Evolutionary conservation across 2,888 invertebrate species (phyloP).

Genomic region (Iphiclides podalirius): DNA sequence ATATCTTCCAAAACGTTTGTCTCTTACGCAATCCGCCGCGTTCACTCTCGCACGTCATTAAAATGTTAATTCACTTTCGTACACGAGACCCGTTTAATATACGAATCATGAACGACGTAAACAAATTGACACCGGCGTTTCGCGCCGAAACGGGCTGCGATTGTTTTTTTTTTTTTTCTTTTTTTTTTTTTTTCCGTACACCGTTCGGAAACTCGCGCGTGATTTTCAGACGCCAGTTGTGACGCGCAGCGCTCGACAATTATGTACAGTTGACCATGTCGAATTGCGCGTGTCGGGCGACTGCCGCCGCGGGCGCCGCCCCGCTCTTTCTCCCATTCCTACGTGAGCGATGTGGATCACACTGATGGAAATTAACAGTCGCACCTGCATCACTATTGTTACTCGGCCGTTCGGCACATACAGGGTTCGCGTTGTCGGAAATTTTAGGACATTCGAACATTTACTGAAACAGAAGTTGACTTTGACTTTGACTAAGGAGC

Average conservation of each 20-base stretch:
- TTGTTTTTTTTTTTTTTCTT: conserved; percentile 35
- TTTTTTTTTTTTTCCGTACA: too few relatives aligned
- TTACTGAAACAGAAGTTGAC: too few relatives aligned
- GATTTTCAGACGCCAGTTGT: conserved; percentile 39
- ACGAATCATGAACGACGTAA: conserved; percentile 30
- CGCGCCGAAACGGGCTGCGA: conserved; percentile 47
- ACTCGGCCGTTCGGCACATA: conserved; percentile 31
- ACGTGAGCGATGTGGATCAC: conserved; percentile 60
- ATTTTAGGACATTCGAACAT: too few relatives aligned
- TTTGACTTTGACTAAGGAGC: too few relatives aligned
- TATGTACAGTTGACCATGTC: conserved; percentile 75
- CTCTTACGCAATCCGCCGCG: conserved; percentile 69
- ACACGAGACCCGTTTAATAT: conserved; percentile 57
- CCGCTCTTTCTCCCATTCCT: conserved; percentile 77
- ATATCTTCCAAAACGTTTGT: too few relatives aligned
- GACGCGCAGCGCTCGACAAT: conserved; percentile 48
- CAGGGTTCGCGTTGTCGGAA: background rate
- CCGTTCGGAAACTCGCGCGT: conserved; percentile 41
- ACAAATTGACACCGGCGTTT: conserved; percentile 30
- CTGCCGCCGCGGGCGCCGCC: conserved; percentile 64
- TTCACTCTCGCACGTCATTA: conserved; percentile 66
- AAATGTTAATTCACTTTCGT: conserved; percentile 73
- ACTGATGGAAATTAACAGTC: conserved; percentile 59
- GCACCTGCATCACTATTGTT: conserved; percentile 30
- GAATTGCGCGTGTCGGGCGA: conserved; percentile 73